These are phyloP conservation scores for Orius insidiosus DNA, from an alignment of 1,140 invertebrate species.

Conservation along the genomic window DNA sequence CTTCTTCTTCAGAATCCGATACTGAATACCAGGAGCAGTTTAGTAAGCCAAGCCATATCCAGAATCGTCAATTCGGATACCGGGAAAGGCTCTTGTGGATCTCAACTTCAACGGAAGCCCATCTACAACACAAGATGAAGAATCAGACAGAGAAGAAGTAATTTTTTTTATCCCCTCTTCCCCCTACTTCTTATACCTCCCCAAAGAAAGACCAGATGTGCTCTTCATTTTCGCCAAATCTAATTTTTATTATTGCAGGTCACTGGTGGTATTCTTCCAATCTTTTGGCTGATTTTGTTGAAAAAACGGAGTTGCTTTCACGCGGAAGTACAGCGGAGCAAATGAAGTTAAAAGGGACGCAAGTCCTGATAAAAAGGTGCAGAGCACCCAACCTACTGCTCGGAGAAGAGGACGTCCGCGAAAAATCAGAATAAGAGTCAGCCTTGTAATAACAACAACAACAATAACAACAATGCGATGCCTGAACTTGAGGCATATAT, in stretches of 20 bases:
- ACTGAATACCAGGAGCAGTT: slow-evolving; percentile 39
- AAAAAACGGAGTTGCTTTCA: slow-evolving; percentile 32
- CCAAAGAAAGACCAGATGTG: too few relatives aligned
- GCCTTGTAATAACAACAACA: slow-evolving; percentile 1
- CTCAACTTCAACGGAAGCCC: slow-evolving; percentile 31
- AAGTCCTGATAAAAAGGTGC: slow-evolving; percentile 3
- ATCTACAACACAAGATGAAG: slow-evolving; percentile 22
- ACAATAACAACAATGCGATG: slow-evolving; percentile 9
- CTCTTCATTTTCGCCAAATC: too few relatives aligned
- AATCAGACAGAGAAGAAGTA: slow-evolving; percentile 24
- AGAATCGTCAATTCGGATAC: slow-evolving; percentile 26
- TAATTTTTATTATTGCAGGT: slow-evolving; percentile 20
- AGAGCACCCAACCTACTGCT: slow-evolving; percentile 19
- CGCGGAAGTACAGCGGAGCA: slow-evolving; percentile 3
- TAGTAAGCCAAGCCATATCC: slow-evolving; percentile 46
- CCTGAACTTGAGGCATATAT: slow-evolving; percentile 21
- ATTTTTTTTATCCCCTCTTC: slow-evolving; percentile 19
- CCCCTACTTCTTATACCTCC: too few relatives aligned
- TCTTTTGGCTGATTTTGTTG: slow-evolving; percentile 32
- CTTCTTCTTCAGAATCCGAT: slow-evolving; percentile 31
- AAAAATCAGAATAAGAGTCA: slow-evolving; percentile 9
- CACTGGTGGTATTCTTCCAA: slow-evolving; percentile 29
- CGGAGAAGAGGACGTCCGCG: slow-evolving; percentile 20
- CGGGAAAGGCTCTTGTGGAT: slow-evolving; percentile 40
- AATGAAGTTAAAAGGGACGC: slow-evolving; percentile 2